Evolutionary conservation across 2,797 vertebrate species (phyloP).

Genomic region (Dicrostonyx torquatus): DNA sequence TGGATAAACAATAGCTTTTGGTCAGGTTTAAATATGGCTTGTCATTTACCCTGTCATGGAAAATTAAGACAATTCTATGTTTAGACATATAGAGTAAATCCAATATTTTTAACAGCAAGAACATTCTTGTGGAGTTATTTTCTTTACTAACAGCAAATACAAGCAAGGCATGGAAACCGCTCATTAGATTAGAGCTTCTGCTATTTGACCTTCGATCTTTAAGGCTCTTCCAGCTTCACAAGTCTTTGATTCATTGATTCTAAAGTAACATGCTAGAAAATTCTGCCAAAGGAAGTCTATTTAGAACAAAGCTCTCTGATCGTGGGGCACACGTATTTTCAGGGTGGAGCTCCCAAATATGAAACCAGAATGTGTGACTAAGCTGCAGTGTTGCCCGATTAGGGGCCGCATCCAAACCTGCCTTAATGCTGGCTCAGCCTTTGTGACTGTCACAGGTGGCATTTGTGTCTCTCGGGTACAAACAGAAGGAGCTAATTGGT

Average conservation of each 20-base stretch:
- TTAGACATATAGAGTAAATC: slow-evolving; percentile 6
- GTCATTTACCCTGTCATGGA: slow-evolving; percentile 23
- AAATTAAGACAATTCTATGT: slow-evolving; percentile 48
- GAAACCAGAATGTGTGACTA: not conserved
- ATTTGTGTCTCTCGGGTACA: slow-evolving; percentile 27
- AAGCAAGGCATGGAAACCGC: not conserved
- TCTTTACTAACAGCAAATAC: slow-evolving; percentile 5
- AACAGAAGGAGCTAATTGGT: not conserved
- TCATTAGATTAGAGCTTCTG: slow-evolving; percentile 32
- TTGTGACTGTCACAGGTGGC: not conserved
- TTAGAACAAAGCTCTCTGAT: not conserved
- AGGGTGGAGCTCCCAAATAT: not conserved
- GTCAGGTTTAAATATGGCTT: slow-evolving; percentile 20
- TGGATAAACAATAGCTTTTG: slow-evolving; percentile 53
- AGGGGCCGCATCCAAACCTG: not conserved
- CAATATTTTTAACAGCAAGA: slow-evolving; percentile 32
- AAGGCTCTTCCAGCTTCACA: not conserved
- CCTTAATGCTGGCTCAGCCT: not conserved
- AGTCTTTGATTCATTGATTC: slow-evolving; percentile 21
- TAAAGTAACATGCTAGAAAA: not conserved
- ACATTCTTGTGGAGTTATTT: slow-evolving; percentile 38
- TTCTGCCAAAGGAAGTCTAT: not conserved
- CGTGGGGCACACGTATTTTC: not conserved
- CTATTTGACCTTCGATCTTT: not conserved
- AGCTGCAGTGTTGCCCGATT: not conserved